Conservation (phyloP, 2,113 vertebrate species). For the Parus major region DNA sequence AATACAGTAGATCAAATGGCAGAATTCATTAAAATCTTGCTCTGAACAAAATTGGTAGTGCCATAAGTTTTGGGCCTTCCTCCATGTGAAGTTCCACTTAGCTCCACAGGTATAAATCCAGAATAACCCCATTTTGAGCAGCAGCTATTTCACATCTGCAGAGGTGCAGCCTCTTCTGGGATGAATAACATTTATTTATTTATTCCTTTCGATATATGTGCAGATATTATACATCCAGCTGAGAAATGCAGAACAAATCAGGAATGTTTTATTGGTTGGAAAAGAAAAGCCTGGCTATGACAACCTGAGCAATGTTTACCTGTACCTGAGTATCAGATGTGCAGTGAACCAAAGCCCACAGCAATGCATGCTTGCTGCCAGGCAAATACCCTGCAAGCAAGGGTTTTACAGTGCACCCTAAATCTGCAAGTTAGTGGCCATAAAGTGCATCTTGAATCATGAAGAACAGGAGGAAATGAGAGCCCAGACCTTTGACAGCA, state of each 20-base stretch:
- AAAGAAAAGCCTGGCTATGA: neutral
- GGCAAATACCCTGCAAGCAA: neutral
- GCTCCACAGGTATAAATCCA: constrained; percentile 35
- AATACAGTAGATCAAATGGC: constrained; percentile 24
- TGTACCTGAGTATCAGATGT: neutral
- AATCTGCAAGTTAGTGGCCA: neutral
- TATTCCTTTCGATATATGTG: neutral
- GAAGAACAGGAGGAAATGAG: neutral
- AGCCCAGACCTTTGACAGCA: neutral
- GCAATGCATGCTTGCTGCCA: neutral
- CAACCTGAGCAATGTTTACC: neutral
- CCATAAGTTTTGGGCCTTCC: constrained; percentile 18
- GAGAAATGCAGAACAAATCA: neutral
- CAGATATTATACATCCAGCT: neutral
- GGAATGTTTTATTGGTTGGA: neutral
- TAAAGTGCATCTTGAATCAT: neutral
- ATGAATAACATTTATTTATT: neutral
- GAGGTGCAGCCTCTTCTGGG: neutral
- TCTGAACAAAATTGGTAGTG: neutral
- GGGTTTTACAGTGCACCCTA: neutral
- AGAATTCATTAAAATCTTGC: constrained; percentile 34
- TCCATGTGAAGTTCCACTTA: neutral
- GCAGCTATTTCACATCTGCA: constrained; percentile 2
- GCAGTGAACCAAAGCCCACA: neutral
- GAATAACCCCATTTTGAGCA: neutral